phyloP scores from a whole-genome alignment of 2,888 invertebrate species.

The Polymixis flavicincta region DNA sequence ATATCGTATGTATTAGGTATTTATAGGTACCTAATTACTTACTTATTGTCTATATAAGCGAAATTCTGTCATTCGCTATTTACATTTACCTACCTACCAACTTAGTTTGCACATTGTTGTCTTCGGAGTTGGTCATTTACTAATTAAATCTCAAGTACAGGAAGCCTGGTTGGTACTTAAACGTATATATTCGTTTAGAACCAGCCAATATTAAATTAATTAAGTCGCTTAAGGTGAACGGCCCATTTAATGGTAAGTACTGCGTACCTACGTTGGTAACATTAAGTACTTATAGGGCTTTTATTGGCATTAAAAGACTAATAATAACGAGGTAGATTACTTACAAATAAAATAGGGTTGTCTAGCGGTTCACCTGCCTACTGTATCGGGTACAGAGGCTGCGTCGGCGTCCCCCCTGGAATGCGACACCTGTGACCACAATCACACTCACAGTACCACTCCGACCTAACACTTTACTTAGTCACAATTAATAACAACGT shows the following conservation, averaged over 20 bases:
- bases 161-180: background rate
- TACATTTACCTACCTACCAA: background rate
- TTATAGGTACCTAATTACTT: background rate
- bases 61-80: conserved; percentile 10
- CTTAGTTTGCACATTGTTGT: conserved; percentile 6
- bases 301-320: background rate
- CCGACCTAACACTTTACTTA: conserved; percentile 68
- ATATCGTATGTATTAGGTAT: too few relatives aligned
- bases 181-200: background rate
- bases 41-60: background rate
- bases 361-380: conserved; percentile 83
- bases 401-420: conserved; percentile 85
- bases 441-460: conserved; percentile 81
- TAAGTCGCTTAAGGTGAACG: background rate
- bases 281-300: background rate
- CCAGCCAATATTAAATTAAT: conserved; percentile 10
- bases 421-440: conserved; percentile 88
- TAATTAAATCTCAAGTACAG: background rate
- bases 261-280: background rate
- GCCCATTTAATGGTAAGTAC: background rate
- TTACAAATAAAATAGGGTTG: conserved; percentile 76
- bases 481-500: conserved; percentile 64
- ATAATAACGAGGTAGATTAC: conserved; percentile 56
- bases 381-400: conserved; percentile 81
- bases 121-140: background rate